Evolutionary conservation across 2,888 invertebrate genomes (phyloP), one percentile per base, ranked within the genome.

Genomic region (Achlya flavicornis): DNA sequence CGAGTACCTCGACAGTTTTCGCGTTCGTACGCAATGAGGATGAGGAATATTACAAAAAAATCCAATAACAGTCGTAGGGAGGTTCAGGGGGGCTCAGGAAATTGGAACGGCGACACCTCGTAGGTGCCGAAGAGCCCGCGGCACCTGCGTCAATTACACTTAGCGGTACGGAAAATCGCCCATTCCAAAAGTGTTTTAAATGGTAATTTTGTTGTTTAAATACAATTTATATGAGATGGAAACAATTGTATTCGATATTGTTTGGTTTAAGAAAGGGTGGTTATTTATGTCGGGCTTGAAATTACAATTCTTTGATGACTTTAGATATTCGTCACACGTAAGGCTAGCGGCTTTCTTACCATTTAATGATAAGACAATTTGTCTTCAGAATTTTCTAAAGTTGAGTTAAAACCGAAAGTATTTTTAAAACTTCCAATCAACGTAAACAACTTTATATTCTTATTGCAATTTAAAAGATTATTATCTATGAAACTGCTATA

Each of bases 41-140:
- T 84, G 85, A 85, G 83, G 86, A 86, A 90, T 88, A 90, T 90
- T 87, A 86, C 84, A 84, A 81, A 88, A 85, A 90, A 91, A 88
- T 84, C 87, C 84, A 90, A 91, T 89, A 90, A 90, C 79, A 75
- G 69, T 72, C 69, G 74, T 69, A 64, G 73, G 68, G 76, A 74
- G 64, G 73, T 71, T n/a, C n/a, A 4, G 71, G 78, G 80, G 78
- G 74, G 80, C 73, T 71, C 79, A 82, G 88, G 88, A 89, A 90
- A 90, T 91, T 89, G 89, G 86, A 86, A 85, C 79, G 85, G 83
- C 85, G 87, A 87, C 88, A 89, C 85, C 80, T 82, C 78, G 74
- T 79, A 79, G 74, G 74, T 68, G 79, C 73, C 71, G 81, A 76
- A 14, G 77, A 72, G 67, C 66, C 71, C 70, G 66, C 76, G 73